Evolutionary conservation across 2,797 vertebrate genomes (phyloP).

Genomic region (Etheostoma perlongum): DNA sequence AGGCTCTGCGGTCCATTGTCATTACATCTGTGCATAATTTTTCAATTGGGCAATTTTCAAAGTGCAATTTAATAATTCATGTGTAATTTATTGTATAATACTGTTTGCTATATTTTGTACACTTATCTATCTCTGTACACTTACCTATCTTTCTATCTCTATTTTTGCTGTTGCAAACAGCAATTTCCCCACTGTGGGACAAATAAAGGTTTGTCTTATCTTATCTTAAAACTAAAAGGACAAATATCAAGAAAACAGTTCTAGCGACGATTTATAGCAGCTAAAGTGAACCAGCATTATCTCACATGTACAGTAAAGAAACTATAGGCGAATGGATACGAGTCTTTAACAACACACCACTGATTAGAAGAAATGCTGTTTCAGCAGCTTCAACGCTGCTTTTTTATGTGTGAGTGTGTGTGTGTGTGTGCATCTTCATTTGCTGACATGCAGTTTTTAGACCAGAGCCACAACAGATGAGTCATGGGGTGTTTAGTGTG

Average conservation of each 20-base stretch:
- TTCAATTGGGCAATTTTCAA: no score
- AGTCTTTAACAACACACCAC: slow-evolving; percentile 21
- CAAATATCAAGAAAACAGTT: neutral
- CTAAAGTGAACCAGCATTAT: neutral
- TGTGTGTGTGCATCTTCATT: slow-evolving; percentile 11
- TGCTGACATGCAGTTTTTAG: slow-evolving; percentile 60
- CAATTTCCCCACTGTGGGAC: no score
- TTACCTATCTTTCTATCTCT: no score
- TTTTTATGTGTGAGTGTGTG: slow-evolving; percentile 14
- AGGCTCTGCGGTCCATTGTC: no score
- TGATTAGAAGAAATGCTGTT: slow-evolving; percentile 30
- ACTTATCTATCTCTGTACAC: no score
- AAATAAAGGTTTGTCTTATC: no score
- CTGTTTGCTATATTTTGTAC: no score
- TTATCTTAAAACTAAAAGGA: neutral
- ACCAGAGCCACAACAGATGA: slow-evolving; percentile 28
- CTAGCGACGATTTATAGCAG: no score
- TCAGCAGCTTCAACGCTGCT: slow-evolving; percentile 37
- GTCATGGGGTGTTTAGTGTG: slow-evolving; percentile 5
- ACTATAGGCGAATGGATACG: neutral
- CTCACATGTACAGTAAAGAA: neutral
- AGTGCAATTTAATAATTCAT: no score
- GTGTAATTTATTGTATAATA: no score
- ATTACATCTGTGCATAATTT: no score
- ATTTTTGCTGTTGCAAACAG: no score